phyloP scores from a whole-genome alignment of 2,797 vertebrate species.

The Clarias pachynema region DNA sequence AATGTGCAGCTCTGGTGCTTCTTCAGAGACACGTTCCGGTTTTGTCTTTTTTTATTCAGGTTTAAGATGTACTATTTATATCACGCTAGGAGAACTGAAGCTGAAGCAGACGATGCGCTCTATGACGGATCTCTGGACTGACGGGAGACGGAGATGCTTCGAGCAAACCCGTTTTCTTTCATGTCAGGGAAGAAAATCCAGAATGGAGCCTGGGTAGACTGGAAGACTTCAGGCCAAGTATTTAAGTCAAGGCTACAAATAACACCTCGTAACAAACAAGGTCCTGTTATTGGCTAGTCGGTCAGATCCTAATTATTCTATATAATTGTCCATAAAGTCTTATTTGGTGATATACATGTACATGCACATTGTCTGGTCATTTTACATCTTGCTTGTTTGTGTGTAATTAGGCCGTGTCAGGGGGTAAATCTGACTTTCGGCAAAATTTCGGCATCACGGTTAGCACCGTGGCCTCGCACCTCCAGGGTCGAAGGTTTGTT shows the following conservation, averaged over 20 bases:
- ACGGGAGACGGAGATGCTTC: background rate
- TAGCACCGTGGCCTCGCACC: too few relatives aligned
- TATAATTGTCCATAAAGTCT: background rate
- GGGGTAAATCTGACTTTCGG: background rate
- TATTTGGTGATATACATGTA: background rate
- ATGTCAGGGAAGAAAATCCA: background rate
- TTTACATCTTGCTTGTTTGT: background rate
- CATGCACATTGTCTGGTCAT: background rate
- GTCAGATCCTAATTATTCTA: background rate
- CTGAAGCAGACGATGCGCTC: background rate
- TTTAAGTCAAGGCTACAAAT: background rate
- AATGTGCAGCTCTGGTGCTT: background rate
- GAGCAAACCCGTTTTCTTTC: background rate
- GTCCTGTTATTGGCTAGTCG: background rate
- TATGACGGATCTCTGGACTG: background rate
- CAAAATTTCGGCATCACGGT: too few relatives aligned
- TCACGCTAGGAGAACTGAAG: background rate
- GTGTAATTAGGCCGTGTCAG: background rate
- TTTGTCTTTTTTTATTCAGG: background rate
- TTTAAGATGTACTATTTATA: conserved; percentile 1
- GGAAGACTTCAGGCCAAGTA: background rate
- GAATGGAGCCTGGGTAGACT: background rate
- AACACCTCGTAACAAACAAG: background rate
- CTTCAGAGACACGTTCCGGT: background rate
- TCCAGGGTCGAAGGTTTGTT: too few relatives aligned